These are phyloP conservation scores for Zelleria hepariella DNA, from an alignment of 2,888 invertebrate species.

Conservation along the genomic window DNA sequence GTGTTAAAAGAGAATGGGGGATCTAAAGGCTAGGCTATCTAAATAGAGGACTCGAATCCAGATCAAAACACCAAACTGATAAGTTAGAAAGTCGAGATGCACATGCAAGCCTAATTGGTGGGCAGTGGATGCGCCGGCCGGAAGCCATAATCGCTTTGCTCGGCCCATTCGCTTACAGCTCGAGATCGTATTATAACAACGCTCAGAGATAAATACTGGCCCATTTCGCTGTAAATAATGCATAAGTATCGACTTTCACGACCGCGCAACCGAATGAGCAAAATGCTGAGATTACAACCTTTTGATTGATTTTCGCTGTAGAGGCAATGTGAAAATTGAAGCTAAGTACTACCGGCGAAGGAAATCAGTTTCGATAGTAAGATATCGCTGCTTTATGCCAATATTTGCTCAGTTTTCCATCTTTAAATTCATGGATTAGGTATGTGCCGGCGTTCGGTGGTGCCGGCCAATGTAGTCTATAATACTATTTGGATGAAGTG, in stretches of 20 bases:
- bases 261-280: not conserved
- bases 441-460: too few relatives aligned
- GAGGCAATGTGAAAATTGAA: not conserved
- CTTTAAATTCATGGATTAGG: too few relatives aligned
- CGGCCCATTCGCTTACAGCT: conserved; percentile 29
- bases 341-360: not conserved
- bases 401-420: too few relatives aligned
- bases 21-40: too few relatives aligned
- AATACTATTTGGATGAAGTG: too few relatives aligned
- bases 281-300: not conserved
- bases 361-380: not conserved
- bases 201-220: conserved; percentile 19
- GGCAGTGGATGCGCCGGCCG: conserved; percentile 27
- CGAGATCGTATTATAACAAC: conserved; percentile 23
- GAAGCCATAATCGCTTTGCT: conserved; percentile 39
- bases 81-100: conserved; percentile 14
- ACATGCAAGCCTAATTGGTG: conserved; percentile 22
- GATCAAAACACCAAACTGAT: not conserved
- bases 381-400: too few relatives aligned
- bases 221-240: not conserved
- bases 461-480: too few relatives aligned
- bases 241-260: conserved; percentile 1
- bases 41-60: not conserved
- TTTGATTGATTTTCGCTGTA: not conserved
- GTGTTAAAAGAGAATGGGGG: too few relatives aligned